A percentile compares a stretch with the other conserved stretches of the same genome.
These are phyloP conservation scores for Capitulum mitella DNA, from an alignment of 2,888 invertebrate genomes.

Conservation along the genomic window DNA sequence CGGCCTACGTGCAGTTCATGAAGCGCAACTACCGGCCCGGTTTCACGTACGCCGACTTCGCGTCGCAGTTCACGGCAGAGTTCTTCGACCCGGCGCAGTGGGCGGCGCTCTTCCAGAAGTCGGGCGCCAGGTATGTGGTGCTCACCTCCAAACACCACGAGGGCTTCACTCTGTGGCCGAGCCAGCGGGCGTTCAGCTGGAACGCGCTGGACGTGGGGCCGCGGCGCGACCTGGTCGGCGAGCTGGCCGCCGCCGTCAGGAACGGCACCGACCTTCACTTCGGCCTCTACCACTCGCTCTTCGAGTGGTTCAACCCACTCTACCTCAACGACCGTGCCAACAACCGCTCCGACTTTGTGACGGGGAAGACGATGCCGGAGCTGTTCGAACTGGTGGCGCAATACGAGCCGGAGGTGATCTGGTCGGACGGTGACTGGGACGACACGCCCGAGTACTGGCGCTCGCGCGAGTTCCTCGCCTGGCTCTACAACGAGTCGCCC, in stretches of 20 bases:
- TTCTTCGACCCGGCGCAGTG: slow-evolving; percentile 77
- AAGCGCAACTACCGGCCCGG: slow-evolving; percentile 68
- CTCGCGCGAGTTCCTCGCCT: slow-evolving; percentile 73
- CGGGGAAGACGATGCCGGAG: slow-evolving; percentile 61
- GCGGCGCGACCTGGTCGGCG: neutral
- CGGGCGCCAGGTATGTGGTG: slow-evolving; percentile 82
- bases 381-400: slow-evolving; percentile 56
- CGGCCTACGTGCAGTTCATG: slow-evolving; percentile 57
- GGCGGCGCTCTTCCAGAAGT: slow-evolving; percentile 69
- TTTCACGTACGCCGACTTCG: slow-evolving; percentile 74
- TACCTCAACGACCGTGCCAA: slow-evolving; percentile 55
- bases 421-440: slow-evolving; percentile 67
- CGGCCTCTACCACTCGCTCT: slow-evolving; percentile 67
- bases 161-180: slow-evolving; percentile 77
- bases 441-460: slow-evolving; percentile 60
- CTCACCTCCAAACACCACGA: slow-evolving; percentile 83
- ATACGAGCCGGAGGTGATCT: slow-evolving; percentile 62
- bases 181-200: slow-evolving; percentile 71
- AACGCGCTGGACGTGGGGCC: slow-evolving; percentile 59
- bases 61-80: slow-evolving; percentile 67
- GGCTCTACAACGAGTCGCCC: slow-evolving; percentile 87
- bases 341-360: slow-evolving; percentile 29
- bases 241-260: slow-evolving; percentile 56
- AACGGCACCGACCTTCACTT: slow-evolving; percentile 59
- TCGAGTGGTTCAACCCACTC: slow-evolving; percentile 80